Base-by-base conservation (phyloP, 1,140 invertebrate species). In the Sinonovacula constricta region DNA sequence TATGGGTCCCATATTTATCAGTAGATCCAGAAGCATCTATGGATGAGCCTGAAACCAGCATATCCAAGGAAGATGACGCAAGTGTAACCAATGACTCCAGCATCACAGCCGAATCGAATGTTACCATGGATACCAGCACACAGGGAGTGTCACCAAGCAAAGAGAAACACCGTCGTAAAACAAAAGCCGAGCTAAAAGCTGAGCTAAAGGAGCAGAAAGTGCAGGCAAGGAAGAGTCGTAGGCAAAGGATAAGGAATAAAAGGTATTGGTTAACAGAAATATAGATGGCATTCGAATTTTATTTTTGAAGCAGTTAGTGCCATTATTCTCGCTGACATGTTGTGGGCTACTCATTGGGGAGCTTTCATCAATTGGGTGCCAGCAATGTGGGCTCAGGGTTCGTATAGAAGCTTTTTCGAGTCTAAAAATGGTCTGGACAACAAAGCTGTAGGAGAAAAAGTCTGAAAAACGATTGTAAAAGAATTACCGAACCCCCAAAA, bases 121-220 rank as follows among this genome's bases (percentile, higher is more conserved):
- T 56, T 1, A 65, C 59, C 33, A 18, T 65, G 15, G 70, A 60
- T n/a, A 63, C 34, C 0, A 81, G 65, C 49, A n/a, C 54, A 18
- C 31, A 53, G 0, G 72, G 79, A 18, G 24, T 28, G 0, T 81
- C 82, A n/a, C 71, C 79, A 4, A 78, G 82, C 26, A 84, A 84
- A 60, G 60, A 84, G 56, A 83, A 83, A 81, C 80, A 85, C 33
- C 81, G 81, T 63, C 81, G 81, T 33, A 86, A 86, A 74, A 87
- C 87, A 49, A 88, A 89, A 79, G 86, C 86, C 66, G 85, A 89
- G 76, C 84, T 84, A 63, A 91, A 90, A 66, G 89, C 88, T 79
- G 86, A 90, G 62, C 81, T 90, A 0, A 81, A 81, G 33, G 85
- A 90, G 70, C 88, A 90, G 66, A 91, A 91, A 79, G 88, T 89